Conservation (phyloP, 2,888 invertebrate species). For the Lamellibrachia columna region DNA sequence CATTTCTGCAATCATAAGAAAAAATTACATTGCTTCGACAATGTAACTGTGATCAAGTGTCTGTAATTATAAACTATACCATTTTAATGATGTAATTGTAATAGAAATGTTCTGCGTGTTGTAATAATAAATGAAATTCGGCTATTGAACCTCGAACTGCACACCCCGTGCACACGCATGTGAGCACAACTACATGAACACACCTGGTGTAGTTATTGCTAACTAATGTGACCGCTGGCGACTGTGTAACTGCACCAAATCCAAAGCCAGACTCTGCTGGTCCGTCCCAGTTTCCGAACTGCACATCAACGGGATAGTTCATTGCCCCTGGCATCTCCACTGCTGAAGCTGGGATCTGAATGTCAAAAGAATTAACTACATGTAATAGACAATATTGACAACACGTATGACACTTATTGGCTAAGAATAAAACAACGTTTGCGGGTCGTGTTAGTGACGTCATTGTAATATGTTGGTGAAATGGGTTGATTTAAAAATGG, state of each 20-base stretch:
- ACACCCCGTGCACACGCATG: background rate
- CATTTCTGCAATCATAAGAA: too few relatives aligned
- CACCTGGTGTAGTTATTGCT: slow-evolving; percentile 19
- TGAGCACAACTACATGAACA: slow-evolving; percentile 6
- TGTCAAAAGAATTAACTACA: slow-evolving; percentile 24
- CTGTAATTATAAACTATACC: background rate
- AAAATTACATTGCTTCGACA: too few relatives aligned
- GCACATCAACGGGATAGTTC: slow-evolving; percentile 80
- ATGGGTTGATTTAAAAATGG: too few relatives aligned
- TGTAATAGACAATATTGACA: background rate
- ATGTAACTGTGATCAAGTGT: background rate
- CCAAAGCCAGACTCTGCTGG: slow-evolving; percentile 54
- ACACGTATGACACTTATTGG: too few relatives aligned
- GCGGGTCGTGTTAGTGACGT: too few relatives aligned
- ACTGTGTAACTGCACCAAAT: slow-evolving; percentile 41
- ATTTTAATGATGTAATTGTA: background rate
- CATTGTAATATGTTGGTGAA: too few relatives aligned
- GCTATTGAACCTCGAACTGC: background rate
- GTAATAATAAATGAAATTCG: background rate
- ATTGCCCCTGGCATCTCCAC: slow-evolving; percentile 96
- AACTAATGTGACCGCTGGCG: background rate
- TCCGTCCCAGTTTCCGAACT: slow-evolving; percentile 87
- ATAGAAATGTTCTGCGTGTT: background rate
- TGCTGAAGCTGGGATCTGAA: slow-evolving; percentile 88
- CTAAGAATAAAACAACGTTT: too few relatives aligned